Evolutionary conservation across 2,113 vertebrate genomes (phyloP).

Genomic region (Coptodon bakossiorum): DNA sequence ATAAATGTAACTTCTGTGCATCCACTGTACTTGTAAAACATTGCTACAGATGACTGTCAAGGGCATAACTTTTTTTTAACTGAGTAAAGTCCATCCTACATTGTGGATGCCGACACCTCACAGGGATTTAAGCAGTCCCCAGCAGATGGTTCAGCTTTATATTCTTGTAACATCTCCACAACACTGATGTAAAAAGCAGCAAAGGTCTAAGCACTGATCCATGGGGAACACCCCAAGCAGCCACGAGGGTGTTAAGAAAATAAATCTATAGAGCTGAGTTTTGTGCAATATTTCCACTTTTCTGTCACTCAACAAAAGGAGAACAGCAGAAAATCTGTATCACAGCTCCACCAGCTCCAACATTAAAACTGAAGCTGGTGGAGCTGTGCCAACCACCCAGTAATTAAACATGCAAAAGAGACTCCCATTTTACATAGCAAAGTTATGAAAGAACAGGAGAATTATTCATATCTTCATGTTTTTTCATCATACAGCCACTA

Average conservation of each 20-base stretch:
- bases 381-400: neutral
- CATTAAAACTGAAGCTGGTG: neutral
- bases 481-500: neutral
- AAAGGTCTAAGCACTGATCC: neutral
- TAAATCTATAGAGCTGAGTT: neutral
- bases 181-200: neutral
- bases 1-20: neutral
- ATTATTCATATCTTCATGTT: neutral
- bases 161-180: neutral
- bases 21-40: neutral
- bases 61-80: neutral
- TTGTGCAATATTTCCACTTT: neutral
- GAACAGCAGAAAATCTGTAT: neutral
- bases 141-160: neutral
- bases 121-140: neutral
- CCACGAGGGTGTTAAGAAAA: neutral
- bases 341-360: neutral
- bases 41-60: neutral
- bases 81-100: neutral
- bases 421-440: neutral
- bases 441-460: neutral
- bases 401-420: neutral
- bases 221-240: neutral
- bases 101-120: neutral
- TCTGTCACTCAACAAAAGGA: neutral